Conservation (phyloP, 2,797 vertebrate genomes). For the Scolopax bukidnonensis region DNA sequence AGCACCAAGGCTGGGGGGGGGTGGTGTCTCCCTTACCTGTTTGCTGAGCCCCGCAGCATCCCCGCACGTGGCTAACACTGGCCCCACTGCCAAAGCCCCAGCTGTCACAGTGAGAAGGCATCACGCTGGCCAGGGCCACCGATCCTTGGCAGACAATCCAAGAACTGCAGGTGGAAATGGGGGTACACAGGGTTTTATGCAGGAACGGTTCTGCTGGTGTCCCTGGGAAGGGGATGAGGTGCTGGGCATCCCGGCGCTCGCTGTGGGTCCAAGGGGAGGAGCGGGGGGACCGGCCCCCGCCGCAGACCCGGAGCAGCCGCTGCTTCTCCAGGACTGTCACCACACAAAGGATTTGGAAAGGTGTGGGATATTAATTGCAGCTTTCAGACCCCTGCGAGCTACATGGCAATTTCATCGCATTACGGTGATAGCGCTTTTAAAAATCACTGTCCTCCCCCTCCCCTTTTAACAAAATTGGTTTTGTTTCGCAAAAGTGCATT, state of each 20-base stretch:
- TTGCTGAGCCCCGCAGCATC: too few species aligned
- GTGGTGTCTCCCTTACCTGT: not conserved
- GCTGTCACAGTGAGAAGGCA: not conserved
- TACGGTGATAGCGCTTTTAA: not conserved
- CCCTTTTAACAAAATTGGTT: not conserved
- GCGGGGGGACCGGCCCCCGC: fast-evolving
- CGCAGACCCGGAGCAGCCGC: fast-evolving
- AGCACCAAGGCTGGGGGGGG: not conserved
- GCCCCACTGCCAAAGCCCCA: fast-evolving
- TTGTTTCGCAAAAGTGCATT: not conserved
- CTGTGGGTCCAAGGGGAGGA: not conserved
- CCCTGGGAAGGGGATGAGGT: not conserved
- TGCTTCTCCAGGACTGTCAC: fast-evolving
- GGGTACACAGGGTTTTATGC: not conserved
- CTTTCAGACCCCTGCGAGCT: not conserved
- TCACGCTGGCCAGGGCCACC: not conserved
- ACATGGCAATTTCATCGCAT: slow-evolving; percentile 28
- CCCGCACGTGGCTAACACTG: fast-evolving
- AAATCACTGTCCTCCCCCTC: not conserved
- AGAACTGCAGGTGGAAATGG: not conserved
- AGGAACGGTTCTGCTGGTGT: fast-evolving
- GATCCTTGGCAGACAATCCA: not conserved
- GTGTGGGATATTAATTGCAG: slow-evolving; percentile 18
- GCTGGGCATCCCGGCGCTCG: fast-evolving
- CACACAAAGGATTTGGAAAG: not conserved